These are phyloP conservation scores for Stenurella melanura DNA, from an alignment of 2,888 invertebrate species.

Conservation along the genomic window DNA sequence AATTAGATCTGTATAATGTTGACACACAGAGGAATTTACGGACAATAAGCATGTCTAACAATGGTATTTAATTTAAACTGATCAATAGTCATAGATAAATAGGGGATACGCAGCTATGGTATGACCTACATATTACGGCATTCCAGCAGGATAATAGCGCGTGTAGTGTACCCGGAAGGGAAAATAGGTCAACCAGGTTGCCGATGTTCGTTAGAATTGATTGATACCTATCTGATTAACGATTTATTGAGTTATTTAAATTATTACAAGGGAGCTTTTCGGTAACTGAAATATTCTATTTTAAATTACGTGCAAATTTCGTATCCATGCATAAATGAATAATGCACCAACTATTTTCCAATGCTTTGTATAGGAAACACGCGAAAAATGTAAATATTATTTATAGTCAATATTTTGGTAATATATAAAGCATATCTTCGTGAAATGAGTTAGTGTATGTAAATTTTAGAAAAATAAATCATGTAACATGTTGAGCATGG, in stretches of 20 bases:
- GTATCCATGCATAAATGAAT: background rate
- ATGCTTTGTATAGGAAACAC: background rate
- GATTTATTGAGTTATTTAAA: constrained; percentile 15
- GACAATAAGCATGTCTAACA: constrained; percentile 10
- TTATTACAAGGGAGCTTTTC: background rate
- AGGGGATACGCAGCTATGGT: constrained; percentile 15
- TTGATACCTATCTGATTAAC: constrained; percentile 8
- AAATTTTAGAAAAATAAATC: constrained; percentile 7
- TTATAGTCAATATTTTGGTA: background rate
- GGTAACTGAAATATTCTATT: background rate
- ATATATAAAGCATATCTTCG: constrained; percentile 1
- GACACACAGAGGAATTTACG: constrained; percentile 1
- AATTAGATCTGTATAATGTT: constrained; percentile 7
- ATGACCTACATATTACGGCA: constrained; percentile 30
- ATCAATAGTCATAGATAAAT: constrained; percentile 24
- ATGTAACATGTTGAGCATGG: background rate
- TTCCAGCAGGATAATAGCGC: constrained; percentile 16
- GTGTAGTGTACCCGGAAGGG: background rate
- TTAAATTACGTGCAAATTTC: background rate
- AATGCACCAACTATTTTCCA: background rate
- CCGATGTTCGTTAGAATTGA: constrained; percentile 5
- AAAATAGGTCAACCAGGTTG: constrained; percentile 16
- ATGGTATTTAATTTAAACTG: constrained; percentile 14
- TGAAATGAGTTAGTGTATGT: background rate
- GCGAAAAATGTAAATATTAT: background rate